Evolutionary conservation across 2,888 invertebrate species (phyloP).

Genomic region (Stegophylla sp.): DNA sequence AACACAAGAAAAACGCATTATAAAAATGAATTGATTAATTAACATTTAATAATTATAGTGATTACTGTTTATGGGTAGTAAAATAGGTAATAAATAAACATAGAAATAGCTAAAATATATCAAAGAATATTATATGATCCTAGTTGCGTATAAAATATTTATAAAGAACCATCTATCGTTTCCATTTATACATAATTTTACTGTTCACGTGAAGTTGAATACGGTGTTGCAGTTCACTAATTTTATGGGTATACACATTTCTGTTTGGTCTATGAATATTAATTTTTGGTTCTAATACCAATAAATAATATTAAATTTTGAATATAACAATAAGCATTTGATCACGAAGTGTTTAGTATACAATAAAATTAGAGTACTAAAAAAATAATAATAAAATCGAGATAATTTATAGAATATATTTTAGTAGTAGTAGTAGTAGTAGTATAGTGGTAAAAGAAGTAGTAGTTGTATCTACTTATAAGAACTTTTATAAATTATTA

Average conservation of each 20-base stretch:
- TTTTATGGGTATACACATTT: not conserved
- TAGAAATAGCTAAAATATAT: not conserved
- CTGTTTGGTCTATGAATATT: not conserved
- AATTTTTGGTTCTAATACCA: not conserved
- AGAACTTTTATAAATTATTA: not conserved
- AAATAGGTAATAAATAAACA: constrained; percentile 19
- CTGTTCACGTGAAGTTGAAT: not conserved
- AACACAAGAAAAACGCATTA: not conserved
- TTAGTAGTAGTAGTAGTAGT: too few species aligned
- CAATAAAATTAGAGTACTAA: too few species aligned
- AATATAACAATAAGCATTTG: too few species aligned
- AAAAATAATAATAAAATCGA: too few species aligned
- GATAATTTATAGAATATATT: too few species aligned
- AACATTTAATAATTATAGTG: not conserved
- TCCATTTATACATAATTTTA: not conserved
- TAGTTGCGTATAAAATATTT: not conserved
- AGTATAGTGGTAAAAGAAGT: not conserved
- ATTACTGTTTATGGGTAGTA: constrained; percentile 18
- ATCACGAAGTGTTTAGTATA: too few species aligned
- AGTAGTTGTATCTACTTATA: not conserved
- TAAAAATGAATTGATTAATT: constrained; percentile 19
- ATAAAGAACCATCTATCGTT: not conserved
- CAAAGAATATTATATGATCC: not conserved
- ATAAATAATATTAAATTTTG: not conserved
- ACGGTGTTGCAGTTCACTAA: not conserved